These are phyloP conservation scores for Psammodynastes pulverulentus DNA, from an alignment of 2,113 vertebrate species.

Conservation along the genomic window DNA sequence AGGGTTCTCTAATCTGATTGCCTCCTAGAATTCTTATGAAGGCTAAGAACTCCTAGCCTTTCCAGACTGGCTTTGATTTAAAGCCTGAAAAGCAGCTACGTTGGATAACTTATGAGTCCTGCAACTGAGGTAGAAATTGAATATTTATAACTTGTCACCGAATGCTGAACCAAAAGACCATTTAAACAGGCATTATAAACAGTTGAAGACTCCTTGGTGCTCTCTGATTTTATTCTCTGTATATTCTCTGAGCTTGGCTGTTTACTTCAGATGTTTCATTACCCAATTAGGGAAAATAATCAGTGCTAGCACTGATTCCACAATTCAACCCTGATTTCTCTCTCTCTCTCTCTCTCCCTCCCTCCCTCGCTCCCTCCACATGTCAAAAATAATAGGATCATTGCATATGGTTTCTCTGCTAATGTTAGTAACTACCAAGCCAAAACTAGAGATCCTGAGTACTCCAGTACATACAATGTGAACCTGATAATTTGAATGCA, in stretches of 20 bases:
- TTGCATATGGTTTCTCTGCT: neutral
- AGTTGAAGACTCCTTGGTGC: no score
- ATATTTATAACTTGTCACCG: neutral
- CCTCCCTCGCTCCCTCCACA: no score
- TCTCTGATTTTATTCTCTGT: no score
- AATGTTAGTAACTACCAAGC: neutral
- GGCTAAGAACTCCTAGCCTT: neutral
- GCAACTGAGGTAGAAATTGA: neutral
- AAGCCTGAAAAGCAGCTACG: neutral
- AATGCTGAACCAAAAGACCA: neutral
- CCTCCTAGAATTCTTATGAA: neutral
- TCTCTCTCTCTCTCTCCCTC: no score
- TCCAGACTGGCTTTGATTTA: neutral
- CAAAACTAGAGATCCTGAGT: neutral
- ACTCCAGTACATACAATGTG: neutral
- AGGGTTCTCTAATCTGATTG: neutral
- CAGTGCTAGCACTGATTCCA: no score
- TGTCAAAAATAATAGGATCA: neutral
- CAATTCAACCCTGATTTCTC: no score
- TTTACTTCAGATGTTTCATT: no score
- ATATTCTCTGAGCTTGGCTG: no score
- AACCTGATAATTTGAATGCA: neutral
- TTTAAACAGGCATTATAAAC: neutral
- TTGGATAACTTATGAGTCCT: neutral
- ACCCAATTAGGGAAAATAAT: no score